phyloP scores from a whole-genome alignment of 2,888 invertebrate genomes.

The Agrotis puta region DNA sequence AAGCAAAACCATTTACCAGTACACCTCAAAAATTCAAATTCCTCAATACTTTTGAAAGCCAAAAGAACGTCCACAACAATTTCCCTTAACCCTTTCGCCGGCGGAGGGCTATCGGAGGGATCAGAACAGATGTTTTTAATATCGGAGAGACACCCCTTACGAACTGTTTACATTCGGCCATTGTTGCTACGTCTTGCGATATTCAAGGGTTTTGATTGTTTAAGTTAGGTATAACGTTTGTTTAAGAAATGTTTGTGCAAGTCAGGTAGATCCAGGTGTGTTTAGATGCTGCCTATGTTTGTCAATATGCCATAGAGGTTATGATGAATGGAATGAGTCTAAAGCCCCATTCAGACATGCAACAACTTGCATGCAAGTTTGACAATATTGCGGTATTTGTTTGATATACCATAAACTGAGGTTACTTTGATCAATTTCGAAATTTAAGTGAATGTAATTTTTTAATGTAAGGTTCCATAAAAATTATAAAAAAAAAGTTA shows the following conservation, averaged over 20 bases:
- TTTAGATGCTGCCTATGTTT: neutral
- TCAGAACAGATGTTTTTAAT: slow-evolving; percentile 87
- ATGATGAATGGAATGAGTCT: neutral
- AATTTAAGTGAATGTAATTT: too few relatives aligned
- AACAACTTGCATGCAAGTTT: too few relatives aligned
- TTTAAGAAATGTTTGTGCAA: slow-evolving; percentile 39
- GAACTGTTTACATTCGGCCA: slow-evolving; percentile 74
- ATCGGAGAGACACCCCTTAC: slow-evolving; percentile 76
- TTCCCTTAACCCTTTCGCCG: slow-evolving; percentile 76
- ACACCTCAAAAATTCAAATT: neutral
- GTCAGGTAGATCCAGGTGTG: slow-evolving; percentile 31
- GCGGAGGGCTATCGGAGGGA: slow-evolving; percentile 76
- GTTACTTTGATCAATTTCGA: too few relatives aligned
- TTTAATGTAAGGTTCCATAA: too few relatives aligned
- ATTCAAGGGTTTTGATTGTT: slow-evolving; percentile 57
- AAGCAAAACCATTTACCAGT: too few relatives aligned
- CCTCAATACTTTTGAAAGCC: slow-evolving; percentile 17
- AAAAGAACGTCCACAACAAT: slow-evolving; percentile 71
- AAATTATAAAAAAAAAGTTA: too few relatives aligned
- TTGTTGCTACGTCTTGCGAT: slow-evolving; percentile 60
- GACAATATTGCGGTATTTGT: too few relatives aligned
- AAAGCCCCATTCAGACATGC: too few relatives aligned
- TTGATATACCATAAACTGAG: too few relatives aligned
- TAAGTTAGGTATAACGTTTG: slow-evolving; percentile 33
- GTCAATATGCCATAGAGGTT: neutral